Evolutionary conservation across 2,113 vertebrate genomes (phyloP).

Genomic region (Eretmochelys imbricata): DNA sequence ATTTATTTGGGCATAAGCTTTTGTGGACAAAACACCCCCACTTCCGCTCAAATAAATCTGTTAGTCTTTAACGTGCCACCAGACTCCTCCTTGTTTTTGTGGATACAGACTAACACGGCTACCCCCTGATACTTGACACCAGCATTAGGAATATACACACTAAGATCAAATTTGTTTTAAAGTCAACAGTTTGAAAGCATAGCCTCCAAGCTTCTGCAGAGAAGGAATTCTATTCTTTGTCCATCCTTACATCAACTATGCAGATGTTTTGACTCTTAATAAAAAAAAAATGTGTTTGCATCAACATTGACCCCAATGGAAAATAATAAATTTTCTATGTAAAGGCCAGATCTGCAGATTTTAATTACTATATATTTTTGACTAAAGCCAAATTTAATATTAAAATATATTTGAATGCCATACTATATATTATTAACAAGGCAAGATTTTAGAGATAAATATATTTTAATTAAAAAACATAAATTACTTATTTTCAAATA

Average conservation of each 20-base stretch:
- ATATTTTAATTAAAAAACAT: background rate
- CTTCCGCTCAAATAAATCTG: no score
- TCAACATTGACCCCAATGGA: background rate
- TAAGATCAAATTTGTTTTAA: background rate
- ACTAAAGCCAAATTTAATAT: background rate
- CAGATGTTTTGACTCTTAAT: background rate
- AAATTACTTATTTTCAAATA: background rate
- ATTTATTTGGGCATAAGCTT: no score
- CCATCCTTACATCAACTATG: background rate
- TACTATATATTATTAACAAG: background rate
- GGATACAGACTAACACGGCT: no score
- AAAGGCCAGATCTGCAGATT: background rate
- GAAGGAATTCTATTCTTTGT: conserved; percentile 63
- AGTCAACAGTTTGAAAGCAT: conserved; percentile 18
- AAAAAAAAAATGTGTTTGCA: background rate
- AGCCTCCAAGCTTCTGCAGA: conserved; percentile 35
- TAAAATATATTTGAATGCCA: background rate
- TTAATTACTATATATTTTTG: background rate
- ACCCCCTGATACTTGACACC: background rate
- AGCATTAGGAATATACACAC: conserved; percentile 27
- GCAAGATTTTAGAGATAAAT: background rate
- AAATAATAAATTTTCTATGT: background rate
- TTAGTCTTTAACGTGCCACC: no score
- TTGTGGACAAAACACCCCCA: no score
- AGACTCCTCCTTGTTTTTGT: no score